Percentiles rank a stretch among this genome's conserved stretches.
phyloP scores from a whole-genome alignment of 37 sponge, comb jelly and placozoan genomes.

The Cladorhizidae sp. region DNA sequence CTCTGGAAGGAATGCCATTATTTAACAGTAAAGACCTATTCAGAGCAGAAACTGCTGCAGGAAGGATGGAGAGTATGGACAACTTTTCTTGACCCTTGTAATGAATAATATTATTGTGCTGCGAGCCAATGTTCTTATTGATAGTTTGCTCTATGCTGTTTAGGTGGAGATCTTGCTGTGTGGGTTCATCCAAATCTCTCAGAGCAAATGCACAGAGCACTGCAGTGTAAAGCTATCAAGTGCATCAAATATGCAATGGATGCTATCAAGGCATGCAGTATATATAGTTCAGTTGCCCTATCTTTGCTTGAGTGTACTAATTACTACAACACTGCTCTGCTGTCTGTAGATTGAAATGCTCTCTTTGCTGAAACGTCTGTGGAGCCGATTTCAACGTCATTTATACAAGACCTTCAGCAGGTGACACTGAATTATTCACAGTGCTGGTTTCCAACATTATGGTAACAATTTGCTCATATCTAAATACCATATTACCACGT shows the following conservation, averaged over 20 bases:
- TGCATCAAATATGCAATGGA: neutral
- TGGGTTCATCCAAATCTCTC: neutral
- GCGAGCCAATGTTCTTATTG: too few relatives aligned
- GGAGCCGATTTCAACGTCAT: constrained; percentile 14
- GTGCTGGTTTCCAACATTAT: too few relatives aligned
- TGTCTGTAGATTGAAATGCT: neutral
- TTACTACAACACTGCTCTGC: too few relatives aligned
- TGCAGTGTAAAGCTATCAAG: neutral
- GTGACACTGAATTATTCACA: too few relatives aligned
- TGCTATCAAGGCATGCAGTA: neutral
- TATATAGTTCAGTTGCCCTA: too few relatives aligned
- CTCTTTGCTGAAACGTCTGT: constrained; percentile 8
- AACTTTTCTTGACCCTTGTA: neutral
- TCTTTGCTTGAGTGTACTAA: too few relatives aligned
- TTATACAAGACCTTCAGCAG: neutral
- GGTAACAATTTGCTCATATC: too few relatives aligned
- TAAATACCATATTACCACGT: too few relatives aligned
- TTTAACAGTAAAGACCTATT: neutral
- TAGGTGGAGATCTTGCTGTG: neutral
- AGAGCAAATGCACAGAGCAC: neutral
- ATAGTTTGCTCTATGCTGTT: neutral
- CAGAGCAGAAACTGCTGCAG: neutral
- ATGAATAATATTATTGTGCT: neutral
- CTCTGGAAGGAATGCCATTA: constrained; percentile 3
- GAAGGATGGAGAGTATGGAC: neutral